These are phyloP conservation scores for Drosophila persimilis DNA, from an alignment of 1,140 invertebrate species.

Conservation along the genomic window DNA sequence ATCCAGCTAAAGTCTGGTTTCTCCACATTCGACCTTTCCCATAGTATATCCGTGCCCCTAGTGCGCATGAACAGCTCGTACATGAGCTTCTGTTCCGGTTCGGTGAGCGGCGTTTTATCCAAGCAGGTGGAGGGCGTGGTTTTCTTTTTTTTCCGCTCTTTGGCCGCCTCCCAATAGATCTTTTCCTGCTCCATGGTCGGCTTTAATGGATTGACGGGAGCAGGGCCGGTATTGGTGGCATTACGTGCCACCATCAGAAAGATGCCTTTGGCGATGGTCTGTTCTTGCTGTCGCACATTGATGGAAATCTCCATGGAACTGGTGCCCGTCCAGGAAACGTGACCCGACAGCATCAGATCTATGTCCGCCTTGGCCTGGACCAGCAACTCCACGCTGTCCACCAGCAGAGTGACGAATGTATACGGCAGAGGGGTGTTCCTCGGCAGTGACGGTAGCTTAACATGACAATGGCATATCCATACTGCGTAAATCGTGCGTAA, in stretches of 20 bases:
- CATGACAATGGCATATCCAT: conserved; percentile 88
- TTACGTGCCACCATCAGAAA: conserved; percentile 90
- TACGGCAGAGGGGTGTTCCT: conserved; percentile 85
- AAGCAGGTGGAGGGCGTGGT: conserved; percentile 84
- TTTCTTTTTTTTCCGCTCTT: conserved; percentile 84
- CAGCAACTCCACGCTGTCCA: conserved; percentile 86
- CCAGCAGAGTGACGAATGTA: conserved; percentile 88
- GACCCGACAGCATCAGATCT: conserved; percentile 88
- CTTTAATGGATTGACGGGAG: conserved; percentile 87
- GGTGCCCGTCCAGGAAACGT: conserved; percentile 89
- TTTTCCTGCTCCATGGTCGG: conserved; percentile 86
- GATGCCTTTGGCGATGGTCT: conserved; percentile 84
- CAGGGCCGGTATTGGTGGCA: conserved; percentile 85
- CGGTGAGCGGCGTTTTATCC: conserved; percentile 85
- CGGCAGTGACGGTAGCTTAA: conserved; percentile 85
- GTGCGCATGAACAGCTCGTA: conserved; percentile 87
- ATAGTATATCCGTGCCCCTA: conserved; percentile 82
- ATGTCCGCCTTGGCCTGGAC: conserved; percentile 82
- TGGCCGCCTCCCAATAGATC: conserved; percentile 84
- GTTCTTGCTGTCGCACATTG: conserved; percentile 85
- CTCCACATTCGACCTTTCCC: conserved; percentile 69
- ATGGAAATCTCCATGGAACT: conserved; percentile 89
- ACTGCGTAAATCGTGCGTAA: conserved; percentile 31
- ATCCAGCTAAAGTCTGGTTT: conserved; percentile 88
- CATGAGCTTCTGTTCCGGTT: conserved; percentile 87